phyloP scores from a whole-genome alignment of 2,113 vertebrate species.

The Nothobranchius kuhntae region DNA sequence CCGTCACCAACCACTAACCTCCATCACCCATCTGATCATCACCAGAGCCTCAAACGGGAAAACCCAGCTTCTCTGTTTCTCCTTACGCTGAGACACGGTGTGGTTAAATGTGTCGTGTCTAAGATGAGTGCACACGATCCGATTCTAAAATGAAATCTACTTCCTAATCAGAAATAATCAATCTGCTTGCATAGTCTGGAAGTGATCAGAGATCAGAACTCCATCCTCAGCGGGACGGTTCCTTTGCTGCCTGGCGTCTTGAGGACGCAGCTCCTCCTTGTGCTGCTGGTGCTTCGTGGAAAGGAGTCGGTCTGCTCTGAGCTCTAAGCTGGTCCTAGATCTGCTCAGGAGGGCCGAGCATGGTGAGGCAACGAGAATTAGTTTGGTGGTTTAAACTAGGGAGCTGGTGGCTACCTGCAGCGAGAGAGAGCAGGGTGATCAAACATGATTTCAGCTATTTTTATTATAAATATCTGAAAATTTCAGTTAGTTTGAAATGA shows the following conservation, averaged over 20 bases:
- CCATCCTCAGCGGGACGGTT: slow-evolving; percentile 3
- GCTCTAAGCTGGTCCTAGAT: slow-evolving; percentile 44
- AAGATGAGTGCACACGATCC: slow-evolving; percentile 18
- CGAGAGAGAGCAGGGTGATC: slow-evolving; percentile 8
- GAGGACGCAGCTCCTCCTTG: neutral
- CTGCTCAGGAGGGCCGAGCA: slow-evolving; percentile 34
- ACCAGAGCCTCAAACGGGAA: slow-evolving; percentile 8
- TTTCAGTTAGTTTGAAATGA: too few species aligned
- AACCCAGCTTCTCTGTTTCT: neutral
- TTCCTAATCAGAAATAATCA: slow-evolving; percentile 53
- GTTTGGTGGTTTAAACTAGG: slow-evolving; percentile 4
- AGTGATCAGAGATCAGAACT: slow-evolving; percentile 54
- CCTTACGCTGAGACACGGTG: neutral
- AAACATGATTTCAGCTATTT: neutral
- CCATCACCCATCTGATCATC: neutral
- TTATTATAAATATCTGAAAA: too few species aligned
- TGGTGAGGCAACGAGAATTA: neutral
- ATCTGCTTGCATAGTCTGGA: slow-evolving; percentile 72
- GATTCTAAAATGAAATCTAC: slow-evolving; percentile 42
- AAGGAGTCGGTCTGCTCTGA: slow-evolving; percentile 6
- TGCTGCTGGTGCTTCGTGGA: neutral
- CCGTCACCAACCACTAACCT: neutral
- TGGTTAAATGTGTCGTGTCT: slow-evolving; percentile 11
- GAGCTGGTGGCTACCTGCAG: slow-evolving; percentile 65
- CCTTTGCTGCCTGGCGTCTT: neutral